Conservation (phyloP, 2,113 vertebrate genomes). For the Diglossa brunneiventris region DNA sequence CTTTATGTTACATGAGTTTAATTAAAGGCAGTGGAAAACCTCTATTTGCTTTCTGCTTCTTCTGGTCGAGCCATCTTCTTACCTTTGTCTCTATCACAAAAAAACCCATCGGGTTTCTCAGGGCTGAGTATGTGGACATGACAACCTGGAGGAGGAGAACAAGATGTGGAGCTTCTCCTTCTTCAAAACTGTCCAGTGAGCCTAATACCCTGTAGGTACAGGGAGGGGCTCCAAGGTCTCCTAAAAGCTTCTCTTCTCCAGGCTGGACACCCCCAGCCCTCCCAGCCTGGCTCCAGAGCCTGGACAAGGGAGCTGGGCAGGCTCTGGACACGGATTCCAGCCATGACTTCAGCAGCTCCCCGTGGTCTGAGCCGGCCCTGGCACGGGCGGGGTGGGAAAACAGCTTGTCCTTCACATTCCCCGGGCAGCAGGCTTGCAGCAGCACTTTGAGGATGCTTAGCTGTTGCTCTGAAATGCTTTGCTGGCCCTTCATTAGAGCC, state of each 20-base stretch:
- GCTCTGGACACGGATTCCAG: rapidly evolving
- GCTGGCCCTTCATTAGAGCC: background rate
- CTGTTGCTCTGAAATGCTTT: background rate
- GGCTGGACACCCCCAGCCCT: background rate
- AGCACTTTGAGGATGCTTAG: background rate
- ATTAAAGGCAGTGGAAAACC: background rate
- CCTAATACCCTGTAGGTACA: background rate
- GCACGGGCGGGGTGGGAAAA: background rate
- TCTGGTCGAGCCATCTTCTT: background rate
- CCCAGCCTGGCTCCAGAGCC: background rate
- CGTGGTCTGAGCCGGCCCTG: rapidly evolving
- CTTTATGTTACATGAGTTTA: background rate
- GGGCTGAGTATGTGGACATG: rapidly evolving
- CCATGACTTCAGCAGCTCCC: background rate
- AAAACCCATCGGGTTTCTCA: background rate
- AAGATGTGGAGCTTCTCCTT: background rate
- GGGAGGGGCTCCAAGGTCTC: background rate
- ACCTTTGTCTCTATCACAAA: background rate
- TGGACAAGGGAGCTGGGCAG: background rate
- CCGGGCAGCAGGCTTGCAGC: background rate
- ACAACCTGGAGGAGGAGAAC: background rate
- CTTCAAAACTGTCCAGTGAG: background rate
- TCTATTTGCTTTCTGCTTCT: background rate
- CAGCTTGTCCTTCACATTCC: background rate
- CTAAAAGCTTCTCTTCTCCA: background rate